phyloP scores from a whole-genome alignment of 2,888 invertebrate genomes.

The Caenorhabditis plicata region DNA sequence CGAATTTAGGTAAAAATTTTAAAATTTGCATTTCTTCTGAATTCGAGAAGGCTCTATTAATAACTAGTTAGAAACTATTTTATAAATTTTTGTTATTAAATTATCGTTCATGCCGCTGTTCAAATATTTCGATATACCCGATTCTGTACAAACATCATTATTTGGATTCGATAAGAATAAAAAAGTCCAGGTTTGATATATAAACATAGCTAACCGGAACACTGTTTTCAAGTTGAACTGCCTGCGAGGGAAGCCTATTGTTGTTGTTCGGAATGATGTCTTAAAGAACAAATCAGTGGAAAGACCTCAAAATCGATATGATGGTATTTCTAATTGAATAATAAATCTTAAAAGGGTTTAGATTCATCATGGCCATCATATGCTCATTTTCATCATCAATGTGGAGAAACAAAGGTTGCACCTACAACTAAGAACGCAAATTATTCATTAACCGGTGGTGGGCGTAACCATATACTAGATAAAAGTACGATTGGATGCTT shows the following conservation, averaged over 20 bases:
- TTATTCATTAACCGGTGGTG: too few relatives aligned
- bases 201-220: neutral
- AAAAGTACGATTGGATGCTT: too few relatives aligned
- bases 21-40: too few relatives aligned
- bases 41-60: too few relatives aligned
- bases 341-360: neutral
- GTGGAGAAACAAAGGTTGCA: slow-evolving; percentile 2
- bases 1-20: too few relatives aligned
- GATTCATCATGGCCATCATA: slow-evolving; percentile 20
- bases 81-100: neutral
- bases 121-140: slow-evolving; percentile 16
- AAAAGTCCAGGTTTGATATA: slow-evolving; percentile 18
- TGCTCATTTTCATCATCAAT: slow-evolving; percentile 30
- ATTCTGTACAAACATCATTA: slow-evolving; percentile 28
- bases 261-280: slow-evolving; percentile 20
- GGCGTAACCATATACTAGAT: too few relatives aligned
- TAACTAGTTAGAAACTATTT: neutral
- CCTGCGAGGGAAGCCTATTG: slow-evolving; percentile 23
- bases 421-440: neutral
- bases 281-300: too few relatives aligned
- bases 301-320: too few relatives aligned
- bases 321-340: too few relatives aligned
- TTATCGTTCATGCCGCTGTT: slow-evolving; percentile 9
- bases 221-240: slow-evolving; percentile 26
- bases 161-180: slow-evolving; percentile 26